These are phyloP conservation scores for Sebastes nivosus DNA, from an alignment of 2,797 vertebrate species.

Conservation along the genomic window DNA sequence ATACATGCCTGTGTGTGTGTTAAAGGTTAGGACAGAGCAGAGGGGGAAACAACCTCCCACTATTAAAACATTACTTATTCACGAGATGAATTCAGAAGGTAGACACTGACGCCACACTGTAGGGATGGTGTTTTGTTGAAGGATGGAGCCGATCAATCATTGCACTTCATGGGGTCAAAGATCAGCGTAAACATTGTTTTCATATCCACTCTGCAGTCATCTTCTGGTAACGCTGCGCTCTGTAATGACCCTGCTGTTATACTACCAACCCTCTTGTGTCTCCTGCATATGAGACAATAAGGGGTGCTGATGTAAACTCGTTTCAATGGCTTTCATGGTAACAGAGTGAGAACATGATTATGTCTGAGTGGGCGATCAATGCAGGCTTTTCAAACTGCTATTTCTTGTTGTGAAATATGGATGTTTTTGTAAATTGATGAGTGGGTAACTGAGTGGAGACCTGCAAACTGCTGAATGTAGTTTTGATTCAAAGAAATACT, in stretches of 20 bases:
- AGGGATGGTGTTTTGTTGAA: not conserved
- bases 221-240: not conserved
- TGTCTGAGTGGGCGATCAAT: conserved; percentile 19
- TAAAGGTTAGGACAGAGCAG: no score
- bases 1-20: not conserved
- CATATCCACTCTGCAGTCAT: not conserved
- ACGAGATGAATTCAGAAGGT: not conserved
- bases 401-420: not conserved
- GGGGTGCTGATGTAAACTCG: not conserved
- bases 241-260: not conserved
- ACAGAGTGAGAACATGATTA: conserved; percentile 21
- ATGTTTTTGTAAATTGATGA: not conserved
- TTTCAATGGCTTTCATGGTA: conserved; percentile 27
- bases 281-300: conserved; percentile 1
- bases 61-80: conserved; percentile 24
- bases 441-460: not conserved
- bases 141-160: not conserved
- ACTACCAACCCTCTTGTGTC: not conserved
- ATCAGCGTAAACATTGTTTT: not conserved
- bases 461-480: not conserved
- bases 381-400: not conserved
- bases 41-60: not conserved
- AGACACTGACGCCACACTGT: not conserved
- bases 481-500: not conserved
- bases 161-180: not conserved